These are phyloP conservation scores for Amphiura filiformis DNA, from an alignment of 35 echinoderm and acorn worm species.

Conservation along the genomic window DNA sequence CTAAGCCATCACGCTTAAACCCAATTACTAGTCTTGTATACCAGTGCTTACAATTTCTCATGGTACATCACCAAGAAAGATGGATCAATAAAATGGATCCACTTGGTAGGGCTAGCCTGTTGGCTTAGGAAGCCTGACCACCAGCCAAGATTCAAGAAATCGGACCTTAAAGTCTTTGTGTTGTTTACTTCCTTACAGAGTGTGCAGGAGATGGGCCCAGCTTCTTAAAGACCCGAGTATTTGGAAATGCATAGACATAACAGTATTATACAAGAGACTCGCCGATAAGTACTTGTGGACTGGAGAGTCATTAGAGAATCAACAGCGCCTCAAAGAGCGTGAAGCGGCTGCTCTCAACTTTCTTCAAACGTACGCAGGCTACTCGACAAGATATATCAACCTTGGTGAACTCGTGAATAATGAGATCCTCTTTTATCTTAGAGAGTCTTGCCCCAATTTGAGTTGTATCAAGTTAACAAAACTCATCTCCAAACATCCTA, in stretches of 20 bases:
- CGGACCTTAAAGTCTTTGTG: too few relatives aligned
- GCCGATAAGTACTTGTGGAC: neutral
- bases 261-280: neutral
- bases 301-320: neutral
- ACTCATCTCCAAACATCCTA: neutral
- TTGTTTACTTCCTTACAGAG: neutral
- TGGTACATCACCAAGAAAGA: too few relatives aligned
- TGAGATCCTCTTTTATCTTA: neutral
- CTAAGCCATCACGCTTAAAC: too few relatives aligned
- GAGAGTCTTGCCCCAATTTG: neutral
- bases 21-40: too few relatives aligned
- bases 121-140: too few relatives aligned
- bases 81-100: too few relatives aligned
- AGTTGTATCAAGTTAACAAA: neutral
- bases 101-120: too few relatives aligned
- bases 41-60: too few relatives aligned
- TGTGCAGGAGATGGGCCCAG: neutral
- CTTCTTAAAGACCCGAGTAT: constrained; percentile 3
- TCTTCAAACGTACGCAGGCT: neutral
- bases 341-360: neutral
- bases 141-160: too few relatives aligned
- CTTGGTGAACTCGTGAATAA: neutral
- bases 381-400: neutral
- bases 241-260: neutral
- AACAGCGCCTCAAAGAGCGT: neutral